Evolutionary conservation across 2,797 vertebrate genomes (phyloP), one percentile per base, ranked within the genome.

Genomic region (Myotis myotis): DNA sequence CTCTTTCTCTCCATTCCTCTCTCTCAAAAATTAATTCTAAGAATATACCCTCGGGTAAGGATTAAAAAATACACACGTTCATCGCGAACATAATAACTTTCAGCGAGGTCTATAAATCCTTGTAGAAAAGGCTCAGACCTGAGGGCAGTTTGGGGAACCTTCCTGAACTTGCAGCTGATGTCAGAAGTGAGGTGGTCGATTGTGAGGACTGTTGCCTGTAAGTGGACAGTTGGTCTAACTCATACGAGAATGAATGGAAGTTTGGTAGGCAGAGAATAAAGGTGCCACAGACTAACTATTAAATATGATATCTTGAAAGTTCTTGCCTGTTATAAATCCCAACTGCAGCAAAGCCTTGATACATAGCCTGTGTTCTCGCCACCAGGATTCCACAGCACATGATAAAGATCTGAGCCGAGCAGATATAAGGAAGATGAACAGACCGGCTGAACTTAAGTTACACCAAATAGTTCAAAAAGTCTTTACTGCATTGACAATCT

Each of bases 401-500:
- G 84, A 76, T 36, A 88, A 90, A 74, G 71, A 71, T 88, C 28
- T 5, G 44, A 96, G 87, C 1, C 47, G 53, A 76, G 57, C 44
- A 81, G 74, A 81, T 78, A 76, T 3, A 53, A 87, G 66, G 78
- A 87, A 74, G 53, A 90, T 76, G 66, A 92, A 95, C 68, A 76
- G 47, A 74, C 20, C 23, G 17, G 15, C 57, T 96, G 70, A 92
- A 86, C 71, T 87, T 60, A 41, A 95, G 89, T 75, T 91, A 91
- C 92, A 74, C 66, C 75, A 88, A 84, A 90, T n/a, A 36, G 83
- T 86, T 94, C 41, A 55, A 68, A 79, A 94, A 75, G 60, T 93
- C 93, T 96, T 95, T 78, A 70, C 66, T 87, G 33, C 72, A 86
- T 71, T 91, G 91, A 87, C 70, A 91, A 68, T 80, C 82, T 72